A percentile compares a stretch with the other conserved stretches of the same genome.
phyloP scores from a whole-genome alignment of 2,888 invertebrate genomes.

The Latrodectus elegans region DNA sequence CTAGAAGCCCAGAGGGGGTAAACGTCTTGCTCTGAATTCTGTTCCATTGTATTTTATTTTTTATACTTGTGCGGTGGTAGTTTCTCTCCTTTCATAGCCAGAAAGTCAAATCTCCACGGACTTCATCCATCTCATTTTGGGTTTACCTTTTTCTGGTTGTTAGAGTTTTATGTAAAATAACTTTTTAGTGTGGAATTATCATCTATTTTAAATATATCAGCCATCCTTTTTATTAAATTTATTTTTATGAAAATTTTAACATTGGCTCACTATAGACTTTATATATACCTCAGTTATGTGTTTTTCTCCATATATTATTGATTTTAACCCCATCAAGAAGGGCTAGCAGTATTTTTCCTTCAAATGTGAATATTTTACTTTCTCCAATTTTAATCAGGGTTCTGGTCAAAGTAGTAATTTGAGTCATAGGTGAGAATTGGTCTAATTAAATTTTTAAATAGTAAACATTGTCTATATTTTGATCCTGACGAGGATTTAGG shows the following conservation, averaged over 20 bases:
- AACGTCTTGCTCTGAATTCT: neutral
- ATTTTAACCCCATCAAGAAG: neutral
- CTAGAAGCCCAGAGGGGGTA: neutral
- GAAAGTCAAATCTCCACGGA: neutral
- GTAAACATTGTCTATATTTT: too few relatives aligned
- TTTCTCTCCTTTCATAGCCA: neutral
- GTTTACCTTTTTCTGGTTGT: neutral
- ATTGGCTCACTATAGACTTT: neutral
- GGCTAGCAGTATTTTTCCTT: neutral
- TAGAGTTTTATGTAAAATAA: neutral
- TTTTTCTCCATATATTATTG: neutral
- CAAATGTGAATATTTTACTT: neutral
- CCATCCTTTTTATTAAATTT: neutral
- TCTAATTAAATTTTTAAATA: too few relatives aligned
- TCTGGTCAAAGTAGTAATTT: too few relatives aligned
- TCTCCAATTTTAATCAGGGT: neutral
- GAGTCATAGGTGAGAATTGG: too few relatives aligned
- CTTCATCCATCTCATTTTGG: neutral
- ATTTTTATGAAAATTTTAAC: neutral
- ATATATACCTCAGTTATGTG: neutral
- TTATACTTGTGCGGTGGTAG: neutral
- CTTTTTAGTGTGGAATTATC: neutral
- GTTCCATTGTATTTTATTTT: neutral
- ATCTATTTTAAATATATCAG: neutral
- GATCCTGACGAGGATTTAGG: neutral